Evolutionary conservation across 2,888 invertebrate genomes (phyloP).

Genomic region (Melieria crassipennis): DNA sequence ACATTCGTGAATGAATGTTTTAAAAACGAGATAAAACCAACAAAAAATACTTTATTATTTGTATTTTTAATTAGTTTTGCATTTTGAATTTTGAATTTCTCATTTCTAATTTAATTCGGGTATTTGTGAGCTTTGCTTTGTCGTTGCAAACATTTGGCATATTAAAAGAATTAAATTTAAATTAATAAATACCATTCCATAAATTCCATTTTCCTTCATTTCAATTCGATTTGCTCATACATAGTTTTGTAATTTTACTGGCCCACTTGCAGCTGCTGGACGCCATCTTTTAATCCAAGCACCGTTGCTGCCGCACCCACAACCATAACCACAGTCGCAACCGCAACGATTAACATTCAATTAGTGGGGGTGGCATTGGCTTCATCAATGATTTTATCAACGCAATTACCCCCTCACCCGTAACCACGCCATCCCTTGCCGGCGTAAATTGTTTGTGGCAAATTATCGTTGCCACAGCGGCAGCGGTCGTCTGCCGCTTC

Average conservation of each 20-base stretch:
- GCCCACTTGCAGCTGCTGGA: too few species aligned
- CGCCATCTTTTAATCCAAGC: too few species aligned
- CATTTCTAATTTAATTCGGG: neutral
- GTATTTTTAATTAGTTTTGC: neutral
- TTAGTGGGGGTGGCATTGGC: conserved; percentile 46
- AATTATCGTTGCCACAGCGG: conserved; percentile 42
- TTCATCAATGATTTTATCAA: conserved; percentile 57
- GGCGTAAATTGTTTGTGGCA: conserved; percentile 56
- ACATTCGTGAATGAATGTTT: neutral
- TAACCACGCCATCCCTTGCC: conserved; percentile 26
- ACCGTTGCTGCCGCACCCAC: too few species aligned
- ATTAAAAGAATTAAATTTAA: too few species aligned
- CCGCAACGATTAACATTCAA: conserved; percentile 59
- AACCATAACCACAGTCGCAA: too few species aligned
- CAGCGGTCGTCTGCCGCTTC: neutral
- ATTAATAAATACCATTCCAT: too few species aligned
- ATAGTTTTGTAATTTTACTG: too few species aligned
- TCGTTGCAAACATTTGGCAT: too few species aligned
- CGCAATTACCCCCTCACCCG: conserved; percentile 49
- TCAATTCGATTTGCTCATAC: too few species aligned
- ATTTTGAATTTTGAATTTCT: neutral
- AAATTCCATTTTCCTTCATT: too few species aligned
- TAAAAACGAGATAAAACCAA: neutral
- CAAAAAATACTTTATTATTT: neutral
- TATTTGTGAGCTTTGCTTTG: too few species aligned